These are phyloP conservation scores for Artibeus lituratus DNA, from an alignment of 2,797 vertebrate genomes.

Conservation along the genomic window DNA sequence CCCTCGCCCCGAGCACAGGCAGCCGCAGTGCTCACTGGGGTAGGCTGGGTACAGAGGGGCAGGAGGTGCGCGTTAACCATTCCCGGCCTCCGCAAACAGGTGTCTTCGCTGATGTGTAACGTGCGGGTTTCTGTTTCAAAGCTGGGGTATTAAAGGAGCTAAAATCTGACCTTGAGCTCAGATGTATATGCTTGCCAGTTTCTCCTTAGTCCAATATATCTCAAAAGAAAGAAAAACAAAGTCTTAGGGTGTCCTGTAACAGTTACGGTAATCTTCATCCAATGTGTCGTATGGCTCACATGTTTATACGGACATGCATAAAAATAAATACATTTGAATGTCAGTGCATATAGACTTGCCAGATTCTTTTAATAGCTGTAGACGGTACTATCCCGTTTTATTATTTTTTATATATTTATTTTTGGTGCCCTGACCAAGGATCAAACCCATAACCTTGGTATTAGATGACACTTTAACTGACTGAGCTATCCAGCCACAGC, in stretches of 20 bases:
- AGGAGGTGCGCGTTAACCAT: too few species aligned
- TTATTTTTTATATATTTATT: neutral
- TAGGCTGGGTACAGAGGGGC: neutral
- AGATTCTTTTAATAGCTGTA: neutral
- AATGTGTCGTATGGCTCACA: neutral
- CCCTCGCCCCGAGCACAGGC: neutral
- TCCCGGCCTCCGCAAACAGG: neutral
- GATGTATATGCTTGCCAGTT: neutral
- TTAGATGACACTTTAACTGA: neutral
- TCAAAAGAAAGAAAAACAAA: conserved; percentile 19
- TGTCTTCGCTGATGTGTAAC: neutral
- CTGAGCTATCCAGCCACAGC: neutral
- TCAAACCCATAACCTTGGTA: neutral
- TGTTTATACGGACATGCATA: neutral
- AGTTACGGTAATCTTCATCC: neutral
- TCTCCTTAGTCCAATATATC: neutral
- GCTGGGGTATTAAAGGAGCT: neutral
- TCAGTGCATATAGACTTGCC: neutral
- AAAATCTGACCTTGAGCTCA: neutral
- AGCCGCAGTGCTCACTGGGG: neutral
- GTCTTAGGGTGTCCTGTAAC: neutral
- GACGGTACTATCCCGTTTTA: neutral
- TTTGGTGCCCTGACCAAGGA: neutral
- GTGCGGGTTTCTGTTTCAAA: neutral
- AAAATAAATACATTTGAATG: neutral